Evolutionary conservation across 2,888 invertebrate species (phyloP), one percentile per base, ranked within the genome.

Genomic region (Caenorhabditis japonica): DNA sequence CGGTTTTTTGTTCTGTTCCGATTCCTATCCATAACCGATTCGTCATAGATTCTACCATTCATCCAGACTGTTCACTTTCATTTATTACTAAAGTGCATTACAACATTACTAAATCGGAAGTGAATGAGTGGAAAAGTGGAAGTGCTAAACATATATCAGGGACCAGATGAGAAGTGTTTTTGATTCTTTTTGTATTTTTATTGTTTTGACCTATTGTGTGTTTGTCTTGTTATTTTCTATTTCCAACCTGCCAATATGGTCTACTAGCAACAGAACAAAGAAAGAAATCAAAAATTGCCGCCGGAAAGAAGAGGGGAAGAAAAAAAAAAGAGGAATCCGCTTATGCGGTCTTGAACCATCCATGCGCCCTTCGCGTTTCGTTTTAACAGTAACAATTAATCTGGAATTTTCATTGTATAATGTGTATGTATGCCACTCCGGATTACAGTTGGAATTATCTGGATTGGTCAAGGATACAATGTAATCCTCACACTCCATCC

Each of bases 381-480:
- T 34, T 34, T 64, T 64, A 64, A 64, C 64, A 64, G 64, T 64
- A 64, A 56, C 64, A 64, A 64, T 64, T 64, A 64, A 55, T 64
- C 34, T 34, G 38, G 41, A 41, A 41, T 64, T 27, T 33, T 25
- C n/a, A 33, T 49, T 49, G 51, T 49, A 52, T 61, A 34, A 44
- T n/a, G n/a, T n/a, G n/a, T 33, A 46, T 49, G 38, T 59, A 27
- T 59, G 41, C 34, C 34, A 46, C 13, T 17, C 17, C 13, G 64
- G 64, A 64, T 64, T 64, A 64, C 23, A 44, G 51, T 30, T 41
- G n/a, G 39, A 49, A 49, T n/a, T n/a, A n/a, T n/a, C n/a, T n/a
- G n/a, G n/a, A n/a, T n/a, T 56, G 64, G 55, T 64, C 64, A 64
- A 64, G 55, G 59, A 58, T 33, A 61, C 27, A 13, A 30, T 10